Conservation (phyloP, 1,140 invertebrate species). For the Drosophila arizonae region DNA sequence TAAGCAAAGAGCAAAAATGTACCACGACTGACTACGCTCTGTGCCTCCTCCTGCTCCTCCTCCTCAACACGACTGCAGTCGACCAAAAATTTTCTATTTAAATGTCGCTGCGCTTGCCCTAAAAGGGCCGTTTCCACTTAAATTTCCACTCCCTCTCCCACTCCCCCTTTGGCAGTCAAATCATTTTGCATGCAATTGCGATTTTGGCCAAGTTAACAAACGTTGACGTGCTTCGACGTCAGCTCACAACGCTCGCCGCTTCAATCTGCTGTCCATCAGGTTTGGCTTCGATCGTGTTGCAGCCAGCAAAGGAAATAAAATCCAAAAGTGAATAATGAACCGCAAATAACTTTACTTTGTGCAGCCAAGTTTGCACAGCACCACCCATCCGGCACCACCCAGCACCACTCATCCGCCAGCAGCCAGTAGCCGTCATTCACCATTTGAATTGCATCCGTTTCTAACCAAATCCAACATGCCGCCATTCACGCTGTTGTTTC, state of each 20-base stretch:
- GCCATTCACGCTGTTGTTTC: constrained; percentile 40
- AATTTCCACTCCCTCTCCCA: too few species aligned
- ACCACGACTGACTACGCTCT: constrained; percentile 39
- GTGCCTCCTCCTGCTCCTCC: neutral
- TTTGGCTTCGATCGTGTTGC: constrained; percentile 67
- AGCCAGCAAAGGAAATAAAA: constrained; percentile 67
- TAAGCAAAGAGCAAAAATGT: constrained; percentile 78
- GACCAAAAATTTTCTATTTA: constrained; percentile 70
- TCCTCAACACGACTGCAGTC: constrained; percentile 1
- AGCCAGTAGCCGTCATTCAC: neutral
- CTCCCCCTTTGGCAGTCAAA: constrained; percentile 43
- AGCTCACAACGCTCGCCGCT: constrained; percentile 6
- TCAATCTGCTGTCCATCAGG: constrained; percentile 78
- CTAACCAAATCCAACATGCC: constrained; percentile 37
- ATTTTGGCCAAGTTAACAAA: constrained; percentile 45
- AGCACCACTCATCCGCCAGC: neutral
- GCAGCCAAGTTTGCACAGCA: constrained; percentile 34
- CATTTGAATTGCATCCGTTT: constrained; percentile 15
- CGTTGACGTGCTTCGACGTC: constrained; percentile 56
- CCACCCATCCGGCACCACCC: constrained; percentile 5
- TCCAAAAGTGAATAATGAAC: constrained; percentile 81
- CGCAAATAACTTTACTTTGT: constrained; percentile 80
- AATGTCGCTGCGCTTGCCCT: constrained; percentile 42
- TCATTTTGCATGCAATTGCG: constrained; percentile 73
- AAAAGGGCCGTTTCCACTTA: neutral